Percentiles rank a stretch among this genome's conserved stretches.
phyloP scores from a whole-genome alignment of 2,797 vertebrate species.

The Spatula clypeata region DNA sequence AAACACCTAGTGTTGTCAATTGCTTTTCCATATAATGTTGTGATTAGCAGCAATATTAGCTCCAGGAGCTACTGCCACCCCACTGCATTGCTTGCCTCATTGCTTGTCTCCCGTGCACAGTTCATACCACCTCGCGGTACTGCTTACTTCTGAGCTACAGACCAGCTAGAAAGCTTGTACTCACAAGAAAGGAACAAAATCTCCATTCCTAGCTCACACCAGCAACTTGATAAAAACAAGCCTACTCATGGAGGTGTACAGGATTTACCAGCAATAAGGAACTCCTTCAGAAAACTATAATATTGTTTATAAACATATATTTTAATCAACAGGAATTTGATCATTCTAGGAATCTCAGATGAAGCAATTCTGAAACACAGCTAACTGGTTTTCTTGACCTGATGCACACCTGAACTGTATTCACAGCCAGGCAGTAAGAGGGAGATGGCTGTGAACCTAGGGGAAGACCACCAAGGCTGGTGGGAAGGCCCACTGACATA shows the following conservation, averaged over 20 bases:
- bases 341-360: neutral
- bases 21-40: neutral
- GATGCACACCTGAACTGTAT: neutral
- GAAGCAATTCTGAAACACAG: neutral
- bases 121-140: too few species aligned
- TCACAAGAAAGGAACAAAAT: neutral
- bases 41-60: neutral
- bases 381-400: neutral
- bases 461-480: neutral
- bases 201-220: neutral
- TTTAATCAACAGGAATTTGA: neutral
- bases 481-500: neutral
- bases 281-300: neutral
- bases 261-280: neutral
- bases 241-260: accelerated
- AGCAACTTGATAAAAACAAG: neutral
- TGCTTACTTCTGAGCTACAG: neutral
- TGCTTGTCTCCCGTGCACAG: neutral
- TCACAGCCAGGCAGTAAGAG: neutral
- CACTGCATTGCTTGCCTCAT: neutral
- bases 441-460: neutral
- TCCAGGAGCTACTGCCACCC: neutral
- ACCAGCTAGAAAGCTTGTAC: neutral
- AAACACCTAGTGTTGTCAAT: neutral
- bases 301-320: neutral